Percentiles rank a stretch among this genome's conserved stretches.
Conservation (phyloP, 2,797 vertebrate species). For the Brachyrhaphis roseni region DNA sequence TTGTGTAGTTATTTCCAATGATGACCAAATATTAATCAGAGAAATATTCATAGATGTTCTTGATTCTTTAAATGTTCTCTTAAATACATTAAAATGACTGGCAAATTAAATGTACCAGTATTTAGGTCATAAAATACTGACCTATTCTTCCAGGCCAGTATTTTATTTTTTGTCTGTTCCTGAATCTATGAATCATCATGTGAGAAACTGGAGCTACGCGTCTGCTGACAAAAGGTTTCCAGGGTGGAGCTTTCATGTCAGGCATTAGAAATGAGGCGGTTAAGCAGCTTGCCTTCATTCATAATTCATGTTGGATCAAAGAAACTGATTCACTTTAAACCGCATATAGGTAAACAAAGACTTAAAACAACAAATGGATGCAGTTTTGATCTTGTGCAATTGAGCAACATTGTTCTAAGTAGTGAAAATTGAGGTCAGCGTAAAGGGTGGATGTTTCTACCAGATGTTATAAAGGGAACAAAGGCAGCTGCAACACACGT, state of each 20-base stretch:
- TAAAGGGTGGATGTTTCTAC: background rate
- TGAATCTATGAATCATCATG: slow-evolving; percentile 16
- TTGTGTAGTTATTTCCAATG: background rate
- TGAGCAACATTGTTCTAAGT: background rate
- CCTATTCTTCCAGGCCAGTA: background rate
- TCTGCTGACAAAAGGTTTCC: slow-evolving; percentile 39
- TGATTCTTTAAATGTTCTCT: background rate
- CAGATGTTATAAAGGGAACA: background rate
- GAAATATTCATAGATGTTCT: background rate
- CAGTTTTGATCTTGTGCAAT: slow-evolving; percentile 1
- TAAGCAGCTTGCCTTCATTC: slow-evolving; percentile 48
- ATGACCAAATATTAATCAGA: background rate
- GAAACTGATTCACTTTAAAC: slow-evolving; percentile 43
- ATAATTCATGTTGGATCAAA: slow-evolving; percentile 73
- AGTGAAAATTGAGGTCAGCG: slow-evolving; percentile 7
- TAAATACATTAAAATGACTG: no score
- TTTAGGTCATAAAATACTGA: background rate
- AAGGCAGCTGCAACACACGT: slow-evolving; percentile 24
- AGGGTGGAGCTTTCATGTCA: slow-evolving; percentile 35
- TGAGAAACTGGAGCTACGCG: slow-evolving; percentile 29
- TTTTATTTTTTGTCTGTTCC: background rate
- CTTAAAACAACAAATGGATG: slow-evolving; percentile 12
- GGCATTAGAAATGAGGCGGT: slow-evolving; percentile 30
- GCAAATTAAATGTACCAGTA: background rate
- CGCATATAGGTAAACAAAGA: slow-evolving; percentile 24